A percentile compares a stretch with the other conserved stretches of the same genome.
phyloP scores from a whole-genome alignment of 2,113 vertebrate genomes.

The Syngnathus floridae region DNA sequence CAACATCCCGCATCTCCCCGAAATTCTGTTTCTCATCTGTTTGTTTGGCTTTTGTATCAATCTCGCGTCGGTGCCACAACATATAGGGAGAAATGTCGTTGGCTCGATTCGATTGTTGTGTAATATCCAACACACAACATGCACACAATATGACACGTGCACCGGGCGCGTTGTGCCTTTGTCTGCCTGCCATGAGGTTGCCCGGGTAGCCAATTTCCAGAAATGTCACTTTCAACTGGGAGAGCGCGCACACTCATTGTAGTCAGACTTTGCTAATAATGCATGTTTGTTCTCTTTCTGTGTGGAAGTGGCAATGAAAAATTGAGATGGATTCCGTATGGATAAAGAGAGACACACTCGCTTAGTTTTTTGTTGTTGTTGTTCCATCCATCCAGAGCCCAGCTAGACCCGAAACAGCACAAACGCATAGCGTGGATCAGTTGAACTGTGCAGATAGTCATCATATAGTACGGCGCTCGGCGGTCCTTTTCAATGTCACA shows the following conservation, averaged over 20 bases:
- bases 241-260: constrained; percentile 28
- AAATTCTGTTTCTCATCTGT: constrained; percentile 57
- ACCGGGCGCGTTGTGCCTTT: constrained; percentile 19
- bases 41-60: constrained; percentile 61
- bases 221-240: constrained; percentile 47
- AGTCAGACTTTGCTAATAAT: constrained; percentile 44
- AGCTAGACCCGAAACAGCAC: neutral
- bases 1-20: constrained; percentile 44
- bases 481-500: constrained; percentile 59
- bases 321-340: constrained; percentile 5
- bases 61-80: constrained; percentile 49
- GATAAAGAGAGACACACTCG: neutral
- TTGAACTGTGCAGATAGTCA: neutral
- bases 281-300: neutral
- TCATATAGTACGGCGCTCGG: constrained; percentile 8
- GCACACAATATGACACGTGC: constrained; percentile 44
- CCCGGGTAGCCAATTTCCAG: constrained; percentile 43
- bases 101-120: constrained; percentile 48
- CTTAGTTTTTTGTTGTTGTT: neutral
- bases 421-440: neutral
- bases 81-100: constrained; percentile 31
- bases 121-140: constrained; percentile 46
- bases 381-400: neutral
- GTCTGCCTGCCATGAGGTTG: constrained; percentile 36
- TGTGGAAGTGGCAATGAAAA: neutral